Base-by-base conservation (phyloP, 2,113 vertebrate genomes). In the Varanus salvator region DNA sequence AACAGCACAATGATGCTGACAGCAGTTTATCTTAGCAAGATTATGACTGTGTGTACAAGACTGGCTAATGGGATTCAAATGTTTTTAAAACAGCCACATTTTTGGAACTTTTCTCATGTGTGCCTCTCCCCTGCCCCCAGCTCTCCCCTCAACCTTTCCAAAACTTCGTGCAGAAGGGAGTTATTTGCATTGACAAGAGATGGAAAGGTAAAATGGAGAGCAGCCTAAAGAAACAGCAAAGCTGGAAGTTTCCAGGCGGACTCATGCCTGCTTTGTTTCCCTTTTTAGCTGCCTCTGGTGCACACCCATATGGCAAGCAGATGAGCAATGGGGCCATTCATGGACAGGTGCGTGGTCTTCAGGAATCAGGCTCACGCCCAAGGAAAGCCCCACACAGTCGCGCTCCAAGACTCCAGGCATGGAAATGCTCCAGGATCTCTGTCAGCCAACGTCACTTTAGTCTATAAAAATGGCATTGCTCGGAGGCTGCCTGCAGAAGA, bases 1-100 rank as follows among this genome's bases (percentile, higher is more conserved):
- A 92, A 92, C 57, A 14, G 91, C 81, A 85, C 91, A 72, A 90
- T 52, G 89, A 88, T 91, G 84, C 84, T 94, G 94, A 95, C 95
- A 96, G 90, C 91, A 77, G 72, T 87, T 86, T 78, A 89, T 94
- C 93, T 94, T 91, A 87, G 52, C 82, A 78, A 88, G 93, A 86
- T 93, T 94, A 95, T 85, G 64, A 90, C 92, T 91, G 85, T 87
- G 44, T 80, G 92, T 89, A 92, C 90, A 91, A 54, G 84, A 50
- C 52, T 91, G 86, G 68, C 52, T 93, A 95, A 93, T 91, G 92
- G 89, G 17, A 72, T 27, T 64, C 29, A 0, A 86, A 92, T 90
- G 87, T 91, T 91, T 64, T 31, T 68, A 0, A 66, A 90, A 89
- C 12, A n/a, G 88, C 66, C 93, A 91, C 44, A 15, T 74, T 68